Percentiles rank a stretch among this genome's conserved stretches.
Evolutionary conservation across 2,888 invertebrate genomes (phyloP).

Genomic region (Pterostichus madidus): DNA sequence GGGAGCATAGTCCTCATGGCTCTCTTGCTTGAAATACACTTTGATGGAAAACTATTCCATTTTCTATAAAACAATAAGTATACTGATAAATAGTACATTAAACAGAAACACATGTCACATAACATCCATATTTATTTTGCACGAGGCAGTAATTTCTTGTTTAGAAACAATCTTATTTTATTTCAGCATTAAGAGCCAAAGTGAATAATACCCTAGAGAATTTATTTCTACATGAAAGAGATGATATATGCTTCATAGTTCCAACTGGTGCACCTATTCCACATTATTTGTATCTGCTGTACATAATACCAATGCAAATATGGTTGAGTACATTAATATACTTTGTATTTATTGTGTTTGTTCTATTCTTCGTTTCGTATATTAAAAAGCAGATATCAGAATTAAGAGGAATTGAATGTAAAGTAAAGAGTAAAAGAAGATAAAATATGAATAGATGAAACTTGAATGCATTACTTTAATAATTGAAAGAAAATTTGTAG

Average conservation of each 20-base stretch:
- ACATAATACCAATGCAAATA: conserved; percentile 24
- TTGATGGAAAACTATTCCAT: too few relatives aligned
- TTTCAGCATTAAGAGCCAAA: conserved; percentile 37
- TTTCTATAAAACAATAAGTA: too few relatives aligned
- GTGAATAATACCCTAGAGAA: conserved; percentile 12
- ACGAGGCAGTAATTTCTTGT: too few relatives aligned
- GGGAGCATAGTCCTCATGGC: too few relatives aligned
- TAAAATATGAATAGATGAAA: not conserved
- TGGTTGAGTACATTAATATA: conserved; percentile 20
- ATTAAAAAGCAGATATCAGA: not conserved
- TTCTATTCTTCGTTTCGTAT: not conserved
- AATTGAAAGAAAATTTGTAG: not conserved
- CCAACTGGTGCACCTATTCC: conserved; percentile 11
- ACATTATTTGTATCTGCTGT: conserved; percentile 44
- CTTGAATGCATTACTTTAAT: not conserved
- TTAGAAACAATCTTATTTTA: not conserved
- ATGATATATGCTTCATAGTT: conserved; percentile 27
- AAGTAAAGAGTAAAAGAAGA: not conserved
- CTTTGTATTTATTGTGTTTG: not conserved
- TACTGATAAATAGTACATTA: too few relatives aligned
- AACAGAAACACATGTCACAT: too few relatives aligned
- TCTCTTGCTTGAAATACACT: too few relatives aligned
- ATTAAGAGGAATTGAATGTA: not conserved
- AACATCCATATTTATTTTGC: too few relatives aligned
- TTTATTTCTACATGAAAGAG: conserved; percentile 50